A percentile compares a stretch with the other conserved stretches of the same genome.
phyloP scores from a whole-genome alignment of 64 coral and sea anemone species.

The Pocillopora damicornis region DNA sequence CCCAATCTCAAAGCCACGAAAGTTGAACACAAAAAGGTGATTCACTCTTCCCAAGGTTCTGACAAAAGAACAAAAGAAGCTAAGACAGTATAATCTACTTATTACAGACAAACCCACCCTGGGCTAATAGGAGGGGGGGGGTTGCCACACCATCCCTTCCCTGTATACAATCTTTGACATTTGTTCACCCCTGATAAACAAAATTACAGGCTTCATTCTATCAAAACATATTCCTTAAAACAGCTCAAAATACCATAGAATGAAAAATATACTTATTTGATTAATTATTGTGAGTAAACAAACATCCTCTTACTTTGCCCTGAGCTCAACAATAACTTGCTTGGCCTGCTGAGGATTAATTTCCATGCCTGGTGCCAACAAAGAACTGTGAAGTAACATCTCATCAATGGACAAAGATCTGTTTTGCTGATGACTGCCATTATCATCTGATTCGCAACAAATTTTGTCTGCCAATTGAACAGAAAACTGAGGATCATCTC shows the following conservation, averaged over 20 bases:
- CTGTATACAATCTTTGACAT: too few relatives aligned
- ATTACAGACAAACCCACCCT: too few relatives aligned
- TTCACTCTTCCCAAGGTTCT: constrained; percentile 78
- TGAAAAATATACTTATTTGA: background rate
- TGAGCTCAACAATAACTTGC: constrained; percentile 7
- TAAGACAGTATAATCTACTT: too few relatives aligned
- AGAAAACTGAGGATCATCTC: constrained; percentile 45
- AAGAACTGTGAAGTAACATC: constrained; percentile 4
- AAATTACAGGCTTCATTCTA: too few relatives aligned
- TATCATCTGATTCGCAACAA: background rate
- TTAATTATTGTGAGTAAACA: background rate
- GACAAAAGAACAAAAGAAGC: background rate
- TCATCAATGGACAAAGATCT: background rate
- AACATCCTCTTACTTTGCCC: constrained; percentile 30
- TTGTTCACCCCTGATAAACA: too few relatives aligned
- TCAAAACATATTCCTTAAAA: too few relatives aligned
- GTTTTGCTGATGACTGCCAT: background rate
- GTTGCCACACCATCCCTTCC: too few relatives aligned
- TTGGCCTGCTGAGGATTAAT: constrained; percentile 34
- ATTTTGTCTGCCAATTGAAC: background rate
- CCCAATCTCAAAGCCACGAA: constrained; percentile 85
- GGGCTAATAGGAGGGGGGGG: too few relatives aligned
- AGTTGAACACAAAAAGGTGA: constrained; percentile 81
- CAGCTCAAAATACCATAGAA: too few relatives aligned
- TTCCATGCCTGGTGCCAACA: constrained; percentile 37